Evolutionary conservation across 2,113 vertebrate species (phyloP).

Genomic region (Condylura cristata): DNA sequence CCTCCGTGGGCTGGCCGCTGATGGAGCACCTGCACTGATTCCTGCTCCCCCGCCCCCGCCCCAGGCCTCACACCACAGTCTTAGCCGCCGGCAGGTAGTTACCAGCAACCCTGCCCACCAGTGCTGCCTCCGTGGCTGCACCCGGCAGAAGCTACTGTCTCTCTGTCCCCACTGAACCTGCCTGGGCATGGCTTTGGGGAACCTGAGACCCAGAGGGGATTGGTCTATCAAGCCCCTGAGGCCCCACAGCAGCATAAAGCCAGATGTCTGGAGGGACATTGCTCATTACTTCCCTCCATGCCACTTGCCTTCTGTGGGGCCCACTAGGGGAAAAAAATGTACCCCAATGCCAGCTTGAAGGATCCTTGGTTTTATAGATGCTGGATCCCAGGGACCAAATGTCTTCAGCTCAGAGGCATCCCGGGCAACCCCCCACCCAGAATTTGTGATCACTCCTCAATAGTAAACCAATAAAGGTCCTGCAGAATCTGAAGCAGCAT

Average conservation of each 20-base stretch:
- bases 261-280: background rate
- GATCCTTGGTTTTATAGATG: background rate
- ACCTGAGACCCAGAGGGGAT: background rate
- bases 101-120: background rate
- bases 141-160: background rate
- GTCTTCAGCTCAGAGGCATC: background rate
- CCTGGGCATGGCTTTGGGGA: background rate
- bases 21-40: rapidly evolving
- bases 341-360: background rate
- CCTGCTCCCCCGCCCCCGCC: background rate
- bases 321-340: background rate
- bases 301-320: background rate
- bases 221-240: background rate
- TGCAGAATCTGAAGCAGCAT: background rate
- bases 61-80: background rate
- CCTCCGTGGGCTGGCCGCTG: background rate
- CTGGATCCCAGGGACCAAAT: background rate
- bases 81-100: background rate
- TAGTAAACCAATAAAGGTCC: constrained; percentile 33
- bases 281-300: background rate
- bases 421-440: rapidly evolving
- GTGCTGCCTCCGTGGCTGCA: constrained; percentile 68
- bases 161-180: constrained; percentile 65
- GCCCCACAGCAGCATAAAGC: background rate
- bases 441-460: background rate